Evolutionary conservation across 1,140 invertebrate genomes (phyloP), one percentile per base, ranked within the genome.

Genomic region (Leptinotarsa lineolata): DNA sequence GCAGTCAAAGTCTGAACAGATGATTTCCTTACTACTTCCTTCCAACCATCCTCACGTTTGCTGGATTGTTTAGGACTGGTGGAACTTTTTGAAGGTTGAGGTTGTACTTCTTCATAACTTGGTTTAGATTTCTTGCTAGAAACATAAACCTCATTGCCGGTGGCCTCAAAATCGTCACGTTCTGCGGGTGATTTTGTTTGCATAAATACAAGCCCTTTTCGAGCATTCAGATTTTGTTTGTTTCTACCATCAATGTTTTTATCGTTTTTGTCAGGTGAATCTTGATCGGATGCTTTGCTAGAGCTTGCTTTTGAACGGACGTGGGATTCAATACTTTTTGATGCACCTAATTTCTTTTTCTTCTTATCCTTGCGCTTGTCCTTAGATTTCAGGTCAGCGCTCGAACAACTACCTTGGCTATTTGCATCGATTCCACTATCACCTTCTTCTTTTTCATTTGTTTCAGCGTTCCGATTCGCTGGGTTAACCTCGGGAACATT

Each of bases 31-130:
- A 96, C 94, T 12, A 98, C 96, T 88, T 98, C 96, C 85, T 97
- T 98, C 97, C 97, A 99, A 8, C 96, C 96, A 83, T 98, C 96
- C 79, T 98, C 96, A 67, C 94, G 82, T 24, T 85, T 93, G 89
- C 80, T 89, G 85, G 76, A 86, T 82, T 92, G 91, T 80, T 93
- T 94, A 1, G 92, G 91, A 83, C 91, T 93, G 2, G 88, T 87
- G n/a, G 45, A 72, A 54, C 54, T 75, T 11, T 63, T 74, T 24
- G 74, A 72, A 13, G 70, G 46, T 20, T 18, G 44, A 68, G 70
- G 67, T 20, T 61, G 63, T 3, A 75, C 69, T 66, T 78, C 77
- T 13, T 67, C 63, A 39, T 44, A 71, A 12, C n/a, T 63, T 21
- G 8, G 48, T n/a, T 71, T 71, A 16, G 61, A 66, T 44, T 78